Evolutionary conservation across 2,797 vertebrate species (phyloP).

Genomic region (Chelidonichthys spinosus): DNA sequence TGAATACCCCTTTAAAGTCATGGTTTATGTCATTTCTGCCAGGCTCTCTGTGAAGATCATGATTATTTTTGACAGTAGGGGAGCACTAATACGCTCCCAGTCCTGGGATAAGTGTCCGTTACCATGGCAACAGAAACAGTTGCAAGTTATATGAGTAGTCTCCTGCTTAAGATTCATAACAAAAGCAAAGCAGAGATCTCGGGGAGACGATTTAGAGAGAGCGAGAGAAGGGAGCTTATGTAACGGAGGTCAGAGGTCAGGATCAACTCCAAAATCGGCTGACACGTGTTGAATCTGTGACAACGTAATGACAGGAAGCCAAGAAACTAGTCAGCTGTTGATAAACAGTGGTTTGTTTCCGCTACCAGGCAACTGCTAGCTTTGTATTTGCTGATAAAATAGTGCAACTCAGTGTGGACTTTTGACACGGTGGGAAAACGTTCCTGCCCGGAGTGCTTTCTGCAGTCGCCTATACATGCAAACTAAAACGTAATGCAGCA

Average conservation of each 20-base stretch:
- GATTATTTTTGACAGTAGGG: constrained; percentile 25
- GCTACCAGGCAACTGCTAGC: constrained; percentile 14
- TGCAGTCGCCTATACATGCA: neutral
- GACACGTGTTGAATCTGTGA: constrained; percentile 10
- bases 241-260: constrained; percentile 28
- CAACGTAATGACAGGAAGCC: constrained; percentile 2
- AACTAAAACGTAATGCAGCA: neutral
- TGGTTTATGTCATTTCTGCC: constrained; percentile 3
- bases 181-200: constrained; percentile 27
- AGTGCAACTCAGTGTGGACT: neutral
- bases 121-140: constrained; percentile 54
- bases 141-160: constrained; percentile 12
- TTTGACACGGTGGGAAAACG: neutral
- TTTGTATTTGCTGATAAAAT: constrained; percentile 16
- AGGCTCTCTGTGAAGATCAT: neutral
- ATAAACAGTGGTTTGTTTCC: constrained; percentile 38
- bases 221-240: constrained; percentile 4
- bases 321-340: constrained; percentile 13
- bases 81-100: neutral
- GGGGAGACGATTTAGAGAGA: constrained; percentile 12
- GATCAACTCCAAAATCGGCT: constrained; percentile 8
- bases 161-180: constrained; percentile 55
- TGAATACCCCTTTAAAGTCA: neutral
- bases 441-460: neutral
- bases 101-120: constrained; percentile 54